Evolutionary conservation across 1,140 invertebrate species (phyloP).

Genomic region (Drosophila leontia): DNA sequence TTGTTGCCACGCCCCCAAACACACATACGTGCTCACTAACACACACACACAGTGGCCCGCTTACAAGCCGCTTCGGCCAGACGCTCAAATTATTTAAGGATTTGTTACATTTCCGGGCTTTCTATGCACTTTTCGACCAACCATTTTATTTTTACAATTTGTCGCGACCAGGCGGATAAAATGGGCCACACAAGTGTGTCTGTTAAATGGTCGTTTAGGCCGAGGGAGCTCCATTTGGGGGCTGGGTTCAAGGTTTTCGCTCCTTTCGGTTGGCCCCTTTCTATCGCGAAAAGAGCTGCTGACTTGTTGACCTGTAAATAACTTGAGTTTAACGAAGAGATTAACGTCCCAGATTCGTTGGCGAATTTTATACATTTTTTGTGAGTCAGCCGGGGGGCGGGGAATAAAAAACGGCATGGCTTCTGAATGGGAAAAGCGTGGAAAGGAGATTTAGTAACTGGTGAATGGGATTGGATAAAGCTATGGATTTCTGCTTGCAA

Average conservation of each 20-base stretch:
- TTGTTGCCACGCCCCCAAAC: conserved; percentile 38
- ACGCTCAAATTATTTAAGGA: conserved; percentile 79
- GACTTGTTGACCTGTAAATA: conserved; percentile 66
- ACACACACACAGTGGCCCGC: background rate
- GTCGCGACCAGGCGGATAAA: conserved; percentile 49
- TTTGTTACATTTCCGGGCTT: conserved; percentile 68
- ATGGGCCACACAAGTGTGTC: conserved; percentile 56
- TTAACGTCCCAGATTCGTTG: conserved; percentile 47
- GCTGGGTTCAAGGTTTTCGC: conserved; percentile 38
- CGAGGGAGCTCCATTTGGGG: conserved; percentile 14
- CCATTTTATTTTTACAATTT: conserved; percentile 62
- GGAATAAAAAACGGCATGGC: conserved; percentile 11
- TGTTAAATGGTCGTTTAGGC: conserved; percentile 65
- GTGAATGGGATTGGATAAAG: conserved; percentile 12
- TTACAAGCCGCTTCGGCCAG: conserved; percentile 24
- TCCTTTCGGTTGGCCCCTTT: conserved; percentile 13
- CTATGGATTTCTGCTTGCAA: background rate
- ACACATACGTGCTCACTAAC: background rate
- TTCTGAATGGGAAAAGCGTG: conserved; percentile 2
- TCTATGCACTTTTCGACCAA: conserved; percentile 42
- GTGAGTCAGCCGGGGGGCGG: background rate
- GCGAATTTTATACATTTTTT: conserved; percentile 48
- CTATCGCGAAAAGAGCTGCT: conserved; percentile 41
- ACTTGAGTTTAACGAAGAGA: conserved; percentile 59
- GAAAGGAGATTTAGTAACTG: conserved; percentile 7